A percentile compares a stretch with the other conserved stretches of the same genome.
phyloP scores from a whole-genome alignment of 1,140 invertebrate species.

The Pararge aegeria region DNA sequence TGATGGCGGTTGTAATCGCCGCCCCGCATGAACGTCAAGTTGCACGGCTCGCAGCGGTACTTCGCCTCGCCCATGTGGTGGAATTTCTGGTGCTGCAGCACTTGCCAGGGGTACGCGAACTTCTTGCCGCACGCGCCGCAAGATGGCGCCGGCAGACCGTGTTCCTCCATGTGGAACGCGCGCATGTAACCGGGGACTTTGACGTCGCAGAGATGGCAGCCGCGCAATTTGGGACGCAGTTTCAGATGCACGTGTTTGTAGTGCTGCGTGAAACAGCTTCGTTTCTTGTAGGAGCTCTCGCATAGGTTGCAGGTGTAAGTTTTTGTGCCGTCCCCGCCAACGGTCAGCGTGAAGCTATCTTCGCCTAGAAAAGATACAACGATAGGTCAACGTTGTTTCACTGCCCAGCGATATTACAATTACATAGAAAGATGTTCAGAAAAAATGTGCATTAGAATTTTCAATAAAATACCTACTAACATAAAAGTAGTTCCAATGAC shows the following conservation, averaged over 20 bases:
- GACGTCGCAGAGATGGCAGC: constrained; percentile 35
- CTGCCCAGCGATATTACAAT: no score
- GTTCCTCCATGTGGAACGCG: constrained; percentile 38
- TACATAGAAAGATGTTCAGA: no score
- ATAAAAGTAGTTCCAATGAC: no score
- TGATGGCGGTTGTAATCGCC: constrained; percentile 68
- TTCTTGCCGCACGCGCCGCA: constrained; percentile 47
- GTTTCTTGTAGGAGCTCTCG: constrained; percentile 19
- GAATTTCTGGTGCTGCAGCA: constrained; percentile 38
- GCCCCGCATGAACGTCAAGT: constrained; percentile 47
- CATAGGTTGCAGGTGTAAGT: constrained; percentile 32
- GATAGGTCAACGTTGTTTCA: not conserved
- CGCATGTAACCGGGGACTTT: constrained; percentile 31
- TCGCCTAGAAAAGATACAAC: constrained; percentile 1
- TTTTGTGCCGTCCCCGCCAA: constrained; percentile 21
- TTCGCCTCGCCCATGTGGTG: constrained; percentile 53
- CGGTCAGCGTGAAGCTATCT: not conserved
- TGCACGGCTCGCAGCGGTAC: constrained; percentile 57
- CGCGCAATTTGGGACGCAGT: constrained; percentile 23
- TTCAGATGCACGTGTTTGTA: constrained; percentile 29
- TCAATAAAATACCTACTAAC: no score
- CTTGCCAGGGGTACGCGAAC: constrained; percentile 36
- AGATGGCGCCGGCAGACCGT: constrained; percentile 32
- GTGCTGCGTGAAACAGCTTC: constrained; percentile 32
- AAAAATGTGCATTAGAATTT: no score